Percentiles rank a stretch among this genome's conserved stretches.
Evolutionary conservation across 2,888 invertebrate species (phyloP).

Genomic region (Diaprepes abbreviatus): DNA sequence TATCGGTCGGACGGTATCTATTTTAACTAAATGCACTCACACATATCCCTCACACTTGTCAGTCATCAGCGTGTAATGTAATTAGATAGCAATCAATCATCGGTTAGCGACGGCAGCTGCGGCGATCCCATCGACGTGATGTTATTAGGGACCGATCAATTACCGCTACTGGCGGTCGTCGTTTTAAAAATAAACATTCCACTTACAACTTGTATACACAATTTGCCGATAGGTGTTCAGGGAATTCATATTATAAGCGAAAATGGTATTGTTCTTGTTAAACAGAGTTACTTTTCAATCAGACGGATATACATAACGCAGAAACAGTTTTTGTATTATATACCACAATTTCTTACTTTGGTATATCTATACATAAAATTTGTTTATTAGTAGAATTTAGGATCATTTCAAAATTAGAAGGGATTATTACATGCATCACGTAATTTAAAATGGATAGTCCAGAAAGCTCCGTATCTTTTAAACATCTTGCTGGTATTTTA

Average conservation of each 20-base stretch:
- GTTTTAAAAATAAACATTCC: conserved; percentile 47
- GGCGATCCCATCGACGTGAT: conserved; percentile 60
- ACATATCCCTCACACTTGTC: conserved; percentile 54
- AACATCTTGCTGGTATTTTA: no score
- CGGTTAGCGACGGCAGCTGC: conserved; percentile 61
- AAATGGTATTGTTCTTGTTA: no score
- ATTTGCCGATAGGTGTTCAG: conserved; percentile 1
- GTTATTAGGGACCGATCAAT: conserved; percentile 61
- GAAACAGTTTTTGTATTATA: no score
- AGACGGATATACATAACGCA: no score
- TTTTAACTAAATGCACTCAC: conserved; percentile 33
- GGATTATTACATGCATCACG: no score
- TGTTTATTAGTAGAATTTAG: no score
- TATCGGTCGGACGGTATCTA: conserved; percentile 16
- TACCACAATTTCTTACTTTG: no score
- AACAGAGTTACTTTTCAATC: no score
- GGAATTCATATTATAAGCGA: neutral
- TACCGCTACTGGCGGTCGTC: conserved; percentile 50
- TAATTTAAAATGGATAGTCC: no score
- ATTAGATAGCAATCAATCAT: conserved; percentile 67
- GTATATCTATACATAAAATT: no score
- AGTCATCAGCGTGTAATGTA: conserved; percentile 67
- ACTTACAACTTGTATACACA: conserved; percentile 24
- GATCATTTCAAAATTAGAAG: no score
- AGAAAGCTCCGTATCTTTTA: no score